Conservation (phyloP, 2,888 invertebrate species). For the Sminthurides aquaticus region DNA sequence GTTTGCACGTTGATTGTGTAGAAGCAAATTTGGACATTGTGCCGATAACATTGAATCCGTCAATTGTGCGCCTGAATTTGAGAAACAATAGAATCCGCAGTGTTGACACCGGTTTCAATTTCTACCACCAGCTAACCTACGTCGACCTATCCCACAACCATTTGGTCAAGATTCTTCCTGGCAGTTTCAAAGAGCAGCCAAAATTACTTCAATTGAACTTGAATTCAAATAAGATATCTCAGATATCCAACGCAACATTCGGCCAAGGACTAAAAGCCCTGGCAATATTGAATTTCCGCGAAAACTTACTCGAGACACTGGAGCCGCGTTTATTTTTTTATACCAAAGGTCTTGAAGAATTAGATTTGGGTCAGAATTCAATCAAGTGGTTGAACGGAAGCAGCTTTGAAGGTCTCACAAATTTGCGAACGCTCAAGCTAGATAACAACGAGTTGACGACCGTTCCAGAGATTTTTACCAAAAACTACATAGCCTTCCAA, state of each 20-base stretch:
- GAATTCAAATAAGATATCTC: conserved; percentile 76
- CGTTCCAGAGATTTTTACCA: conserved; percentile 53
- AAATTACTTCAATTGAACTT: conserved; percentile 74
- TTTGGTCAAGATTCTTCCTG: conserved; percentile 69
- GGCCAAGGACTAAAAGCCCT: conserved; percentile 57
- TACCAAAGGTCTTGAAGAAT: conserved; percentile 68
- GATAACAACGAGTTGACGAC: conserved; percentile 74
- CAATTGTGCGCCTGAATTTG: conserved; percentile 74
- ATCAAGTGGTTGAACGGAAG: conserved; percentile 69
- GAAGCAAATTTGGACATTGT: conserved; percentile 79
- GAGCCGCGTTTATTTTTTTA: conserved; percentile 66
- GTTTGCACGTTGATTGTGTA: conserved; percentile 75
- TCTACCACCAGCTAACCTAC: conserved; percentile 77
- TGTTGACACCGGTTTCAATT: conserved; percentile 75
- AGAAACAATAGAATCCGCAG: conserved; percentile 76
- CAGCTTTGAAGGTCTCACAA: conserved; percentile 67
- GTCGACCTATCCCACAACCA: conserved; percentile 78
- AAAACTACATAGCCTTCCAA: conserved; percentile 13
- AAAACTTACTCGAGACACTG: conserved; percentile 73
- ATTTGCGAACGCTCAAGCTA: conserved; percentile 69
- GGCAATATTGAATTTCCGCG: conserved; percentile 70
- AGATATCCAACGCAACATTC: conserved; percentile 70
- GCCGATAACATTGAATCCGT: conserved; percentile 84
- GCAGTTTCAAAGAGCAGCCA: conserved; percentile 70
- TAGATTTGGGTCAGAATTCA: conserved; percentile 73